Evolutionary conservation across 1,140 invertebrate species (phyloP), one percentile per base, ranked within the genome.

Genomic region (Aleiodes sp.): DNA sequence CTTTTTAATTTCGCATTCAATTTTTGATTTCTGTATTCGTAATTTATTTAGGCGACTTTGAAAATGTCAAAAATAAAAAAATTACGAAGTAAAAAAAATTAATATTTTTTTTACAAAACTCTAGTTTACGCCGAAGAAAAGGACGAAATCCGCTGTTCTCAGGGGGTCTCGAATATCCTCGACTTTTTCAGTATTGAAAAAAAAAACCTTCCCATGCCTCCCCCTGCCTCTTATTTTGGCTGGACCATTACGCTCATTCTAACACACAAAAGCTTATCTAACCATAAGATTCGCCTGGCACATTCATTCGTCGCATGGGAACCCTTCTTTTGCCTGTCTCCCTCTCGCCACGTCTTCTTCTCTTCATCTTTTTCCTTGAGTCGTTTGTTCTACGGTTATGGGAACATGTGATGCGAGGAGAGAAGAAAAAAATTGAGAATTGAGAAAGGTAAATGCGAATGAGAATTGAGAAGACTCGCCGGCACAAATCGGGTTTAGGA

Each of bases 401-500:
- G 73, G 79, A 80, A 79, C 75, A 67, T 71, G 35, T 68, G 14
- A 37, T 33, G 31, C 35, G 21, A 65, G 24, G 52, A 31, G 0
- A 21, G 16, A 33, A 29, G 43, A n/a, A 39, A n/a, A 33, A 35
- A 57, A 66, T 24, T 12, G 28, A 59, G 39, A 16, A 28, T 28
- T 24, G 24, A 21, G 8, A 52, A 59, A 14, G 24, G 19, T 39
- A 56, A 31, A 52, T 31, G 21, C 8, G 31, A 28, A 52, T 33
- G 37, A 31, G 59, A 33, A 35, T 29, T 35, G 63, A 65, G n/a
- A 31, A n/a, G 21, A 52, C 26, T 41, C 59, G 69, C 74, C 79
- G 80, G 74, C 80, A 77, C 80, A 77, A 84, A 84, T 84, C 76
- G 75, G 75, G 77, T 82, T 83, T 82, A 82, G 78, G 78, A 82